Base-by-base conservation (phyloP, 1,140 invertebrate species). In the Bombus impatiens region DNA sequence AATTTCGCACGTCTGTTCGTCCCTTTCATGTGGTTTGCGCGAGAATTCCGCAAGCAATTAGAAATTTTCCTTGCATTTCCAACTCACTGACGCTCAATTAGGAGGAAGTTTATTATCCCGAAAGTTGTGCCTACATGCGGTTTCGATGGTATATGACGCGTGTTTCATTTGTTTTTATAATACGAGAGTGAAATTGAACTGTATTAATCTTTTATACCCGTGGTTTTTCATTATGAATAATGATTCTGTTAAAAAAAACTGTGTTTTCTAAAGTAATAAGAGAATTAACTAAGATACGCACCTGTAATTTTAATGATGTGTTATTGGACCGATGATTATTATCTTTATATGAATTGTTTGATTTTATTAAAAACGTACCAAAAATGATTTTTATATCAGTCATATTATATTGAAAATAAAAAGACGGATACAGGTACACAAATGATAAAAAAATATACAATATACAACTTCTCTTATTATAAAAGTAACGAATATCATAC, bases 21-120 rank as follows among this genome's bases (percentile, higher is more conserved):
- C 53, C 83, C 78, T 80, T 85, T 85, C 78, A 74, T 74, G 77
- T 65, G 83, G 84, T 53, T 12, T 13, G 8, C 59, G 47, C 44
- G 47, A 32, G 42, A 37, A 8, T 78, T 35, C 76, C 37, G 76
- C 76, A 40, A n/a, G 62, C 42, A 35, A 82, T 74, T 79, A n/a
- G 79, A 81, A 82, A 42, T 82, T 68, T 74, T 70, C 70, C 53
- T 53, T 25, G 32, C 42, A 15, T n/a, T 57, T 22, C 67, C 28
- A 15, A 28, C 2, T 15, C 2, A 10, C 28, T 57, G 6, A 15
- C 22, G 22, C 13, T 67, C 42, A 32, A 42, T 44, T 25, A 75
- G 28, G 22, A 78, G 28, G 32, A 28, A 53, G 42, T 44, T 25
- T 53, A 15, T 37, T 18, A 12, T 47, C 22, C 10, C n/a, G 8